Percentiles rank a stretch among this genome's conserved stretches.
phyloP scores from a whole-genome alignment of 2,797 vertebrate species.

The Acipenser ruthenus region DNA sequence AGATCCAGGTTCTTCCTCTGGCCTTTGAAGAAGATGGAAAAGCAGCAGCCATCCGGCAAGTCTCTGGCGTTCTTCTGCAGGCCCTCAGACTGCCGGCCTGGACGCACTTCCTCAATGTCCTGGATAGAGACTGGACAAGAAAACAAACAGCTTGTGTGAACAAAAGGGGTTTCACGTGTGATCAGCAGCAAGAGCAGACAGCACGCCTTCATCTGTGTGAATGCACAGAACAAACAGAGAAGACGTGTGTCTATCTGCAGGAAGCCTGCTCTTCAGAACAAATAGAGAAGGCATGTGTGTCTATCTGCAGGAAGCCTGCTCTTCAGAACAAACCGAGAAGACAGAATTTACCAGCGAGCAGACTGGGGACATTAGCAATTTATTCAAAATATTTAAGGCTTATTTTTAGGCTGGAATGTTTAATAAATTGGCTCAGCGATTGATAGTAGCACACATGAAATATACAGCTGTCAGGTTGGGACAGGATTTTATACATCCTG shows the following conservation, averaged over 20 bases:
- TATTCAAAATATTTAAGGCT: too few species aligned
- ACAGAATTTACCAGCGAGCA: too few species aligned
- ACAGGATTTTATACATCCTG: too few species aligned
- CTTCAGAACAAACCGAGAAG: too few species aligned
- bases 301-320: slow-evolving; percentile 13
- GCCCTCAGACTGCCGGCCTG: slow-evolving; percentile 82
- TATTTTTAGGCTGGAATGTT: too few species aligned
- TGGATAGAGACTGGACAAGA: slow-evolving; percentile 74
- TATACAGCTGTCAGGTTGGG: too few species aligned
- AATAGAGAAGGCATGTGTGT: too few species aligned
- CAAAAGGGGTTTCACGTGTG: neutral
- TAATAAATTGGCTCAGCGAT: too few species aligned
- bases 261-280: neutral
- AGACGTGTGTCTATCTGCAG: slow-evolving; percentile 5
- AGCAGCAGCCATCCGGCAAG: slow-evolving; percentile 67
- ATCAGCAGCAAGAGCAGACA: neutral
- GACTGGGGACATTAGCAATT: too few species aligned
- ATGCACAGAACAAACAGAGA: too few species aligned
- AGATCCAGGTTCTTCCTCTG: slow-evolving; percentile 80
- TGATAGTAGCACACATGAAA: too few species aligned
- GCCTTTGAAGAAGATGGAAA: slow-evolving; percentile 87
- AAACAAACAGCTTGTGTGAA: slow-evolving; percentile 24
- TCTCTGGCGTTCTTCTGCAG: slow-evolving; percentile 72
- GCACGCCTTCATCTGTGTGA: too few species aligned
- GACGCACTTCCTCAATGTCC: slow-evolving; percentile 82